These are phyloP conservation scores for Lepidurus apus DNA, from an alignment of 1,140 invertebrate genomes.

Conservation along the genomic window DNA sequence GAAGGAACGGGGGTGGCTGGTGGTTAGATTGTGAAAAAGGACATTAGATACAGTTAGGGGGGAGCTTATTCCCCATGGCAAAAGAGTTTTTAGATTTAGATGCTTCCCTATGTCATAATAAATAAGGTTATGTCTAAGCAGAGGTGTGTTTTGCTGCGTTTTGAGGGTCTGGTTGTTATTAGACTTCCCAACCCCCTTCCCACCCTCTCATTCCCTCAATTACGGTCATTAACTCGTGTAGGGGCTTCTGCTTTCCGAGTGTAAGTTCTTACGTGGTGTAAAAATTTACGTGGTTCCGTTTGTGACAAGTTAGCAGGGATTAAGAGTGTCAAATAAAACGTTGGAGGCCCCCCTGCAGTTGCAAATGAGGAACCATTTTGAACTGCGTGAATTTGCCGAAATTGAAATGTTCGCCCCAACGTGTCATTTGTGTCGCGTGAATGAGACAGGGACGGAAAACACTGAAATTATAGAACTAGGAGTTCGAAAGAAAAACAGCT, in stretches of 20 bases:
- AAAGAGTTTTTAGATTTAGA: background rate
- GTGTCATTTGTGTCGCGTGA: background rate
- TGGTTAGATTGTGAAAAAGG: background rate
- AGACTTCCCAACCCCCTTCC: constrained; percentile 18
- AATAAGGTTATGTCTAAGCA: constrained; percentile 19
- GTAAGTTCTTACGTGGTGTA: too few species aligned
- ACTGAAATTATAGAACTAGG: background rate
- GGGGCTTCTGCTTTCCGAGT: background rate
- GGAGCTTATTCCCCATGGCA: background rate
- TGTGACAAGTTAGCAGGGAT: background rate
- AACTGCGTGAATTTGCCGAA: background rate
- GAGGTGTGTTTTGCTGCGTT: background rate
- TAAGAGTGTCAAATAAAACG: background rate
- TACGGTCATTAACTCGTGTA: background rate
- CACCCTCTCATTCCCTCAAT: constrained; percentile 13
- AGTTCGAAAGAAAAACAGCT: too few species aligned
- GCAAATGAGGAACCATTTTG: background rate
- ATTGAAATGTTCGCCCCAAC: constrained; percentile 11
- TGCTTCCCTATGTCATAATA: constrained; percentile 3
- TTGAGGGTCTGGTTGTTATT: background rate
- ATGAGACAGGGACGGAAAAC: background rate
- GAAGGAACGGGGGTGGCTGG: background rate
- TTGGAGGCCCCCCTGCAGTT: background rate
- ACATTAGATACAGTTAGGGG: constrained; percentile 9
- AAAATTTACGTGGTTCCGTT: background rate